Evolutionary conservation across 2,888 invertebrate species (phyloP), one percentile per base, ranked within the genome.

Genomic region (Coleophora deauratella): DNA sequence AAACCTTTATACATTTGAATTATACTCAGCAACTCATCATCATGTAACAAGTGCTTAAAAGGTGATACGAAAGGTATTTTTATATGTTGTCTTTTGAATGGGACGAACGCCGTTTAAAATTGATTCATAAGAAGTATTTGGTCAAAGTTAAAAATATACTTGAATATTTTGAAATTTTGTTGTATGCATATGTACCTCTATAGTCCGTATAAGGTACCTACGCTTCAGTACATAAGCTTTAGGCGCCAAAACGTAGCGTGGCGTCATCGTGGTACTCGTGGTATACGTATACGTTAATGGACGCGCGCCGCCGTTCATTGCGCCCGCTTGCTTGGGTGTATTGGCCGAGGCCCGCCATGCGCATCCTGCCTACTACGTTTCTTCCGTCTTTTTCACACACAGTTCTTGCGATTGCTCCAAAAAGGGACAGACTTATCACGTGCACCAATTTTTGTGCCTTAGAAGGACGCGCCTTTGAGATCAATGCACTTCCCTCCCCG

Each of bases 401-500:
- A 54, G 50, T 51, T 52, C 54, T 57, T 49, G 45, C 50, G 52
- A 57, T 55, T 54, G 51, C 51, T 62, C 58, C 60, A 57, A 71
- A 80, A 72, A 72, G 79, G 70, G 82, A 81, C 55, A 60, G 58
- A 54, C 47, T 61, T 62, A 76, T 81, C 74, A 77, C 77, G 71
- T 80, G 77, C 81, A 80, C 67, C 75, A 74, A 81, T 80, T 81
- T 81, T 81, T 78, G 77, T 76, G 70, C 77, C 67, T 68, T 68
- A 79, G 78, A 81, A 84, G 84, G 84, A 85, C 80, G 80, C 74
- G 62, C 62, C 62, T 58, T 21, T 55, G 77, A 82, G 85, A 85
- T 82, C 85, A 85, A 85, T 85, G 85, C 84, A 84, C 85, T 84
- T 81, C 75, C n/a, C n/a, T 21, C 21, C 71, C 62, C 75, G 84